These are phyloP conservation scores for Notolepis coatsorum DNA, from an alignment of 2,797 vertebrate genomes.

Conservation along the genomic window DNA sequence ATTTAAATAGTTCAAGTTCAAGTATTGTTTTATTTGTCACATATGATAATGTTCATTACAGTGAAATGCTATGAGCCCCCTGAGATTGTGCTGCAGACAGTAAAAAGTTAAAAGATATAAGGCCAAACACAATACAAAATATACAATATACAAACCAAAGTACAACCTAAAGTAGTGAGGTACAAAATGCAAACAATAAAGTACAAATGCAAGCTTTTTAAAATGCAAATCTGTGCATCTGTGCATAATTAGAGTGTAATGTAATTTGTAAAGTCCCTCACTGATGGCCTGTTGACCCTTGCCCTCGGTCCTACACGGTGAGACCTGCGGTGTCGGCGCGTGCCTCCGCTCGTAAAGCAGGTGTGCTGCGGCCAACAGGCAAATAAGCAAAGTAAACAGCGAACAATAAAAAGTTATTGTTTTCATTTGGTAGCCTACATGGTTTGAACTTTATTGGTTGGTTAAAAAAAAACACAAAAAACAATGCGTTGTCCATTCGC, in stretches of 20 bases:
- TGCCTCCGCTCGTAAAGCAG: conserved; percentile 32
- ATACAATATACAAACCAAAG: too few species aligned
- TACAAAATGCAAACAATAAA: too few species aligned
- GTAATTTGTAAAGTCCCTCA: not conserved
- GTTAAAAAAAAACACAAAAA: not conserved
- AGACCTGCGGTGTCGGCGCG: not conserved
- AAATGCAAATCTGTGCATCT: too few species aligned
- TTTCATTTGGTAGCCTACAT: not conserved
- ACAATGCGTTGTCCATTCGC: not conserved
- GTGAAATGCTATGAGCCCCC: too few species aligned
- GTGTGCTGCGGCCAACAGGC: conserved; percentile 38
- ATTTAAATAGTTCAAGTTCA: too few species aligned
- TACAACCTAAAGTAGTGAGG: too few species aligned
- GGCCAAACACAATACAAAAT: too few species aligned
- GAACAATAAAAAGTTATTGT: not conserved
- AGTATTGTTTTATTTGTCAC: too few species aligned
- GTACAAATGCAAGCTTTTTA: too few species aligned
- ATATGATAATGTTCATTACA: too few species aligned
- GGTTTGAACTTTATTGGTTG: not conserved
- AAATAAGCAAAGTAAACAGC: not conserved
- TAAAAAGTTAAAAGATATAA: too few species aligned
- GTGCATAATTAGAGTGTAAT: not conserved
- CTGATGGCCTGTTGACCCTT: not conserved
- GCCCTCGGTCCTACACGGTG: not conserved
- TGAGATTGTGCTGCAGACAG: too few species aligned